phyloP scores from a whole-genome alignment of 1,140 invertebrate species.

The Calephelis virginiensis region DNA sequence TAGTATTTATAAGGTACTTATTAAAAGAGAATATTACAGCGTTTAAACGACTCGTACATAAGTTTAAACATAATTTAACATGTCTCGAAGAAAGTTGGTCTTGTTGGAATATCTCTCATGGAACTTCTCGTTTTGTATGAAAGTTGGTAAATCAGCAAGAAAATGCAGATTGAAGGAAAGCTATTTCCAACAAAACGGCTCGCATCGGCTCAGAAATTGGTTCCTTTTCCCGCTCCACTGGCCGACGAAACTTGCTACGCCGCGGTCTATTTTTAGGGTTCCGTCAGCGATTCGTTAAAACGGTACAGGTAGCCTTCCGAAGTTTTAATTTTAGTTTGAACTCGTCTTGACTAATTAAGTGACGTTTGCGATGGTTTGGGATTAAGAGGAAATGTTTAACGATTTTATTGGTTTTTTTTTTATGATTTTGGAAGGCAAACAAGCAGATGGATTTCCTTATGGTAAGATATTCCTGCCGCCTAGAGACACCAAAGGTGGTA shows the following conservation, averaged over 20 bases:
- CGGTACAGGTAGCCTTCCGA: too few relatives aligned
- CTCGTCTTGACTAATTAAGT: too few relatives aligned
- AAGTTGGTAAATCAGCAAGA: slow-evolving; percentile 78
- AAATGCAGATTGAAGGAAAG: slow-evolving; percentile 78
- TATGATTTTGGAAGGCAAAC: too few relatives aligned
- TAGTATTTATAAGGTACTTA: too few relatives aligned
- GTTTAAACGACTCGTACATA: slow-evolving; percentile 34
- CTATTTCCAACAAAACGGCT: slow-evolving; percentile 77
- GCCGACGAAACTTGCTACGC: slow-evolving; percentile 70
- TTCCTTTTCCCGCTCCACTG: slow-evolving; percentile 68
- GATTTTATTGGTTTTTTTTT: too few relatives aligned
- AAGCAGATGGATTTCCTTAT: too few relatives aligned
- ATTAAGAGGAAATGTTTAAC: too few relatives aligned
- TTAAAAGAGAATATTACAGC: slow-evolving; percentile 20
- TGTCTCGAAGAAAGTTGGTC: slow-evolving; percentile 50
- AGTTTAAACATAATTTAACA: slow-evolving; percentile 60
- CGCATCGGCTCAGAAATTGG: slow-evolving; percentile 75
- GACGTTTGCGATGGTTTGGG: too few relatives aligned
- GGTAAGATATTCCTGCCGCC: too few relatives aligned
- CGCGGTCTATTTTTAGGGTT: slow-evolving; percentile 39
- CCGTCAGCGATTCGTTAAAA: too few relatives aligned
- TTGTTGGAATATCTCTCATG: slow-evolving; percentile 45
- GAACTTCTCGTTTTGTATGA: slow-evolving; percentile 57
- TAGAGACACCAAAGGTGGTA: too few relatives aligned
- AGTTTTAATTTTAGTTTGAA: too few relatives aligned